Percentiles rank a stretch among this genome's conserved stretches.
phyloP scores from a whole-genome alignment of 2,888 invertebrate species.

The Ceramica pisi region DNA sequence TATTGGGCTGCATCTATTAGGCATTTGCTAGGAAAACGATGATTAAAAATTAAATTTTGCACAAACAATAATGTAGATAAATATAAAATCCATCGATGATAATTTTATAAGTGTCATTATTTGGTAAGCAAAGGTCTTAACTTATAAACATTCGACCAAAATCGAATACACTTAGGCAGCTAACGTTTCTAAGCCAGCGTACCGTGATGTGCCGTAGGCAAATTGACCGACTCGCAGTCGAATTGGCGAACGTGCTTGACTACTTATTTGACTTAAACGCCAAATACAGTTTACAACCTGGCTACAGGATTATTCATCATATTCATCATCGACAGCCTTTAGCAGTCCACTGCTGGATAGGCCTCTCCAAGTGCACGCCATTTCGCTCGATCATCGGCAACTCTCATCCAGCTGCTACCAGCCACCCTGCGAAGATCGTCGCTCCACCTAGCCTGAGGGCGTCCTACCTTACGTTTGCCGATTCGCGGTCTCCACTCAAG shows the following conservation, averaged over 20 bases:
- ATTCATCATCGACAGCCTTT: too few relatives aligned
- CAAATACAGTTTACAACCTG: not conserved
- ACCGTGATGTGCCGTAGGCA: slow-evolving; percentile 19
- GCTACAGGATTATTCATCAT: not conserved
- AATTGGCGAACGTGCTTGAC: slow-evolving; percentile 6
- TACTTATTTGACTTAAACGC: slow-evolving; percentile 14
- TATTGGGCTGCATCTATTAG: too few relatives aligned
- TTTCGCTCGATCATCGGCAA: too few relatives aligned
- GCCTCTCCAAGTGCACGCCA: too few relatives aligned
- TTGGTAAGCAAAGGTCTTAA: not conserved
- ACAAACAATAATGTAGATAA: not conserved
- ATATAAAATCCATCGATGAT: not conserved
- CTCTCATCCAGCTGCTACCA: too few relatives aligned
- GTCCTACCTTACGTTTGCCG: too few relatives aligned
- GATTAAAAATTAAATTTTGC: not conserved
- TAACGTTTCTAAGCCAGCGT: slow-evolving; percentile 7
- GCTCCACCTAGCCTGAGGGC: too few relatives aligned
- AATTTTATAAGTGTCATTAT: not conserved
- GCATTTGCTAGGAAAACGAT: too few relatives aligned
- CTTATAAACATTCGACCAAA: slow-evolving; percentile 6
- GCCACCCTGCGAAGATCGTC: too few relatives aligned
- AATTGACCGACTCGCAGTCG: slow-evolving; percentile 22
- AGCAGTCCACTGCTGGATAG: too few relatives aligned
- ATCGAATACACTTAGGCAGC: not conserved
- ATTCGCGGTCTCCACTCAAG: too few relatives aligned